Evolutionary conservation across 2,113 vertebrate genomes (phyloP), one percentile per base, ranked within the genome.

Genomic region (Corythoichthys haematopterus): DNA sequence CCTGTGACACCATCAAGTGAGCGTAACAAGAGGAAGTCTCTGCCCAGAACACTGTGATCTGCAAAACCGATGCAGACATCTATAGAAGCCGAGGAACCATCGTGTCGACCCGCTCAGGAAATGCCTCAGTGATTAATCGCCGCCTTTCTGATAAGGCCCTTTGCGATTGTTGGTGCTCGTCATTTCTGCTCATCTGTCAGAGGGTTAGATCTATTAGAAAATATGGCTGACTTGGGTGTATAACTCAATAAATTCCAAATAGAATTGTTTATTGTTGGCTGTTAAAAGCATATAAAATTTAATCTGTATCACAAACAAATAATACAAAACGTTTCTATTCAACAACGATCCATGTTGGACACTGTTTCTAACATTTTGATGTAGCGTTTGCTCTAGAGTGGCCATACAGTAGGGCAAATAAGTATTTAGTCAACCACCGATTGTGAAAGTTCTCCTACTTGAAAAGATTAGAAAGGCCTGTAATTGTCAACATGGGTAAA

Each of bases 71-170:
- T 28, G 15, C 36, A 0, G 7, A 20, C 66, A 59, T 65, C 52
- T 63, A 73, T 55, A 70, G 69, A 69, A 63, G 14, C 4, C 2
- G 56, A 55, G 71, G 50, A 38, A 53, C 5, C 20, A 59, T 65
- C 52, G 64, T 28, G 64, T 50, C 0, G 64, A 3, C 47, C 74
- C 2, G 60, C 58, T 64, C 70, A 76, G 81, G 79, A 85, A 85
- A 82, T 77, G 71, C 78, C 77, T 58, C 52, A 2, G 40, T 66
- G 79, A 85, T 77, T 79, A 79, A 74, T 28, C 8, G 63, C 55
- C 38, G 50, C 63, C 65, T 66, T 75, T 77, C 77, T 51, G 67
- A 58, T 15, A 28, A 0, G 20, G 47, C 70, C 61, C 63, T 2
- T 38, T 70, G 40, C 46, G 40, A 28, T 40, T 59, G 57, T 59